phyloP scores from a whole-genome alignment of 1,140 invertebrate species.

The Cydia splendana region DNA sequence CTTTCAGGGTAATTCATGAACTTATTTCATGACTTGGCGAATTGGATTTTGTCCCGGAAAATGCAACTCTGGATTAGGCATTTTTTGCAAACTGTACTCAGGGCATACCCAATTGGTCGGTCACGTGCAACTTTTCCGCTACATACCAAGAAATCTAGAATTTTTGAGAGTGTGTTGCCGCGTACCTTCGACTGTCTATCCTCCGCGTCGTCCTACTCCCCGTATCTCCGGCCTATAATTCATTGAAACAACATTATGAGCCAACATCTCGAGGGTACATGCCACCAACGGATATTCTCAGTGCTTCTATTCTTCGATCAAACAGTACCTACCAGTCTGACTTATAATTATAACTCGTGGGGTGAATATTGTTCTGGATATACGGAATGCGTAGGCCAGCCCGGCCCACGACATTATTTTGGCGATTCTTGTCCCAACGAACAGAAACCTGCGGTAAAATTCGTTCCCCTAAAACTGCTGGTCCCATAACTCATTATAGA shows the following conservation, averaged over 20 bases:
- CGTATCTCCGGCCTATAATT: no score
- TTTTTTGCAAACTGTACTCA: not conserved
- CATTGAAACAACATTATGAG: no score
- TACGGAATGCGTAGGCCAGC: no score
- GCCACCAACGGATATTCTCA: no score
- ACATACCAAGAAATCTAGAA: not conserved
- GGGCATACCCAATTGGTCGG: not conserved
- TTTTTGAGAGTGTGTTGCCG: not conserved
- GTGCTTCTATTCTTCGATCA: no score
- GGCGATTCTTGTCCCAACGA: not conserved
- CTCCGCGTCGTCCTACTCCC: not conserved
- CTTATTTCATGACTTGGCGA: conserved; percentile 1
- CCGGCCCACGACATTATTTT: not conserved
- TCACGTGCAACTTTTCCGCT: not conserved
- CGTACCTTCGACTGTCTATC: not conserved
- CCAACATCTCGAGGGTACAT: no score
- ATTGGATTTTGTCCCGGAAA: not conserved
- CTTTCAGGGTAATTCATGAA: conserved; percentile 4
- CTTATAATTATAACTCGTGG: no score
- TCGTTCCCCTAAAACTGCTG: not conserved
- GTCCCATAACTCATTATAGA: not conserved
- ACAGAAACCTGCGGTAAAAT: not conserved
- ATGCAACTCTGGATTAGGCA: not conserved
- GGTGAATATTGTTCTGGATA: not conserved
- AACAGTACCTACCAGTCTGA: no score